Evolutionary conservation across 1,140 invertebrate genomes (phyloP).

Genomic region (silkworm (Bombyx mori)): ASM3026992v2 NC_085133.1:6671501-6672000

Average conservation of each 20-base stretch:
- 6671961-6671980: background rate
- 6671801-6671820: slow-evolving; percentile 68
- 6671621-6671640: slow-evolving; percentile 61
- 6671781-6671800: slow-evolving; percentile 48
- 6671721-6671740: background rate
- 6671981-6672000: slow-evolving; percentile 24
- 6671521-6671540: slow-evolving; percentile 50
- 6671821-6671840: slow-evolving; percentile 67
- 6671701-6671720: slow-evolving; percentile 5
- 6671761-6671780: slow-evolving; percentile 34
- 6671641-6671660: slow-evolving; percentile 57
- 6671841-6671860: slow-evolving; percentile 44
- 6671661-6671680: slow-evolving; percentile 48
- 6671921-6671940: background rate
- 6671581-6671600: slow-evolving; percentile 71
- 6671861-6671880: slow-evolving; percentile 45
- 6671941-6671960: background rate
- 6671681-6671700: slow-evolving; percentile 53
- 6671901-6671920: background rate
- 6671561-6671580: slow-evolving; percentile 68
- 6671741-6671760: background rate
- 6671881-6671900: slow-evolving; percentile 30
- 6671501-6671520: slow-evolving; percentile 22
- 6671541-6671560: slow-evolving; percentile 65
- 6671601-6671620: slow-evolving; percentile 60